phyloP scores from a whole-genome alignment of 1,140 invertebrate species.

The Rhagoletis zephyria region DNA sequence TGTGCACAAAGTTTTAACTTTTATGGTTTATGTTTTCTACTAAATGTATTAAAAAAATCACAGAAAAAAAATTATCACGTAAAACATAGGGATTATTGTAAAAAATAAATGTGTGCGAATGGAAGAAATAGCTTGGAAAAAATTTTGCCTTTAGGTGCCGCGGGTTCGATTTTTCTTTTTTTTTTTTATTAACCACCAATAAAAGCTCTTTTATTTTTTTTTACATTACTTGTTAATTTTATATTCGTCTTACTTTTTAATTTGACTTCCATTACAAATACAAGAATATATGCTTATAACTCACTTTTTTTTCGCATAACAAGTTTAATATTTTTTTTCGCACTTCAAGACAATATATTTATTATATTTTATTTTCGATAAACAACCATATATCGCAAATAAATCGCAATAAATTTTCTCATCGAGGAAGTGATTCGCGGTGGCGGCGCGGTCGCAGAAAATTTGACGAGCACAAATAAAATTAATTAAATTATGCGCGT shows the following conservation, averaged over 20 bases:
- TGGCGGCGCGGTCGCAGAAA: not conserved
- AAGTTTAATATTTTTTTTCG: not conserved
- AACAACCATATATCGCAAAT: not conserved
- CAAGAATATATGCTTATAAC: not conserved
- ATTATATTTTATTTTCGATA: not conserved
- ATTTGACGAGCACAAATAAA: not conserved
- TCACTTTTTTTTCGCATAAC: not conserved
- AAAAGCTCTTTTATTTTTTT: not conserved
- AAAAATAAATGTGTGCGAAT: too few relatives aligned
- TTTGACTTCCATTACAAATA: too few relatives aligned
- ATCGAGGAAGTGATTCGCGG: not conserved
- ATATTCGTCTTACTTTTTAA: not conserved
- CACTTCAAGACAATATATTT: not conserved
- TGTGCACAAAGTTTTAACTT: too few relatives aligned
- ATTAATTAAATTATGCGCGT: constrained; percentile 34
- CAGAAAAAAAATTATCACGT: too few relatives aligned
- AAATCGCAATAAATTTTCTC: constrained; percentile 6
- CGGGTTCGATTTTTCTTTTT: too few relatives aligned
- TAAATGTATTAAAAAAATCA: too few relatives aligned
- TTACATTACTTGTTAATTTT: not conserved
- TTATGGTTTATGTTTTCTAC: too few relatives aligned
- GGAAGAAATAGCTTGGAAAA: too few relatives aligned
- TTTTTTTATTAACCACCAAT: not conserved
- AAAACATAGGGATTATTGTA: too few relatives aligned
- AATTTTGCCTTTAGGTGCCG: too few relatives aligned